phyloP scores from a whole-genome alignment of 1,140 invertebrate genomes.

The Ylistrum balloti region DNA sequence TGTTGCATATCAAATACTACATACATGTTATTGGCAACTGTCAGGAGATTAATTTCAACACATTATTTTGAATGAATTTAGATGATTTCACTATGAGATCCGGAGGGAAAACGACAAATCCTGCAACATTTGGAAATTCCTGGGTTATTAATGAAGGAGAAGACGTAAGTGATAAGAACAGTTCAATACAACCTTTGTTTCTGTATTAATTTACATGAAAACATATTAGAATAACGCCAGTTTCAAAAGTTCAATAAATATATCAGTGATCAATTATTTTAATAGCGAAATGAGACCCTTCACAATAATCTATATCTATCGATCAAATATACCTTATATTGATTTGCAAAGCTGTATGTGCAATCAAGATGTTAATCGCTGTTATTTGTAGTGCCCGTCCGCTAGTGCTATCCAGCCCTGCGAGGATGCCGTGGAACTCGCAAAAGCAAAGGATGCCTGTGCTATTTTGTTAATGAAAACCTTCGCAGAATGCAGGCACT shows the following conservation, averaged over 20 bases:
- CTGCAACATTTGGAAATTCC: background rate
- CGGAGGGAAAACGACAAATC: background rate
- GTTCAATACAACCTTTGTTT: too few species aligned
- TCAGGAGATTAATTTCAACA: background rate
- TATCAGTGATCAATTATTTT: too few species aligned
- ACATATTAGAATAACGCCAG: too few species aligned
- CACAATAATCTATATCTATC: too few species aligned
- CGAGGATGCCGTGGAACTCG: background rate
- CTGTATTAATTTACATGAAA: too few species aligned
- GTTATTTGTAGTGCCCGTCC: background rate
- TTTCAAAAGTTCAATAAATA: too few species aligned
- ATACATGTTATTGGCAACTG: too few species aligned
- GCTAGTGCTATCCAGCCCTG: background rate
- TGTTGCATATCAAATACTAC: too few species aligned
- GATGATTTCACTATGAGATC: background rate
- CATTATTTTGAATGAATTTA: background rate
- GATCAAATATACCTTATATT: too few species aligned
- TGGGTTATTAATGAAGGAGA: background rate
- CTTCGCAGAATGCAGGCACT: background rate
- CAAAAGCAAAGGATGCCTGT: background rate
- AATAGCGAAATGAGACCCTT: too few species aligned
- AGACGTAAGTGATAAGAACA: background rate
- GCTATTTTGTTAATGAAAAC: background rate
- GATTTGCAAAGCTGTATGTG: too few species aligned
- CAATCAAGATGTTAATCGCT: too few species aligned